phyloP scores from a whole-genome alignment of 2,113 vertebrate species.

The Chitala chitala region DNA sequence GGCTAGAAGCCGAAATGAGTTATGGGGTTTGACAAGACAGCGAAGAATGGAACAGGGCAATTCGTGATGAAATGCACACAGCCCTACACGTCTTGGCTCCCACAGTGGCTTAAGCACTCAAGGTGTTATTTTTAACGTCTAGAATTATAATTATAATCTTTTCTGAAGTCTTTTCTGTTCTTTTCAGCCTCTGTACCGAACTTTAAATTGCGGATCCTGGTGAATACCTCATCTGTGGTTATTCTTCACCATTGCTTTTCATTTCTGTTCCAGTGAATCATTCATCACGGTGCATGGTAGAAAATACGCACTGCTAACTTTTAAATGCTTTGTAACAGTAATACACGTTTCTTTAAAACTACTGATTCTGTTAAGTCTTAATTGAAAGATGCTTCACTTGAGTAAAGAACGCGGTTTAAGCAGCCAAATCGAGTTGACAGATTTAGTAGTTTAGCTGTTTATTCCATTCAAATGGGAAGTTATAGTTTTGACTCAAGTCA shows the following conservation, averaged over 20 bases:
- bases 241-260: background rate
- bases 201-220: background rate
- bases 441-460: no score
- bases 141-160: constrained; percentile 16
- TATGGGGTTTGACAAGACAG: constrained; percentile 15
- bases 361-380: constrained; percentile 36
- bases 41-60: background rate
- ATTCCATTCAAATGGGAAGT: background rate
- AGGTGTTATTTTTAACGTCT: constrained; percentile 27
- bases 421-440: no score
- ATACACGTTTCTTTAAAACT: constrained; percentile 34
- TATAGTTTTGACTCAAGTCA: background rate
- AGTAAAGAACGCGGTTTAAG: no score
- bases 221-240: constrained; percentile 18
- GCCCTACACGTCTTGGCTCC: background rate
- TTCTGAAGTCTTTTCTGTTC: constrained; percentile 6
- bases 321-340: no score
- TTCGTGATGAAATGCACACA: constrained; percentile 9
- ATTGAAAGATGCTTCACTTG: constrained; percentile 13
- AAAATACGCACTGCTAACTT: no score
- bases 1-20: constrained; percentile 11
- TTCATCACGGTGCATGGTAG: no score
- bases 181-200: background rate
- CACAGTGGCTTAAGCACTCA: background rate
- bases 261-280: background rate